A percentile compares a stretch with the other conserved stretches of the same genome.
phyloP scores from a whole-genome alignment of 1,140 invertebrate genomes.

The Anoplophora glabripennis region DNA sequence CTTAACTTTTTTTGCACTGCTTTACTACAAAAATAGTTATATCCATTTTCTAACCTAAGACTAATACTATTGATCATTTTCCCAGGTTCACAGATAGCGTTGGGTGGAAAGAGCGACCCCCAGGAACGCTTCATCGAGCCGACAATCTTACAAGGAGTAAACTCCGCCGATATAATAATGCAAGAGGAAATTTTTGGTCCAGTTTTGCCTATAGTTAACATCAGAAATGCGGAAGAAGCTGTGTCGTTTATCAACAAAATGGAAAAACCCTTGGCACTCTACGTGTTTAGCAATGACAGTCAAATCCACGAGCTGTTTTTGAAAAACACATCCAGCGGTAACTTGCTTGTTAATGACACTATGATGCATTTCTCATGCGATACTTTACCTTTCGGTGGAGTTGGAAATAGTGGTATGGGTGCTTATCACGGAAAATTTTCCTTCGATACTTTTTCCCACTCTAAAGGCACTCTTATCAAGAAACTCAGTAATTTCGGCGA shows the following conservation, averaged over 20 bases:
- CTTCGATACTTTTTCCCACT: conserved; percentile 90
- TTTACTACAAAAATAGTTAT: too few relatives aligned
- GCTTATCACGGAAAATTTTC: conserved; percentile 57
- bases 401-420: conserved; percentile 89
- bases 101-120: conserved; percentile 76
- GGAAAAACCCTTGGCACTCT: conserved; percentile 81
- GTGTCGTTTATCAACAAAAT: conserved; percentile 84
- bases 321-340: conserved; percentile 76
- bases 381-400: conserved; percentile 77
- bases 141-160: conserved; percentile 5
- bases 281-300: conserved; percentile 70
- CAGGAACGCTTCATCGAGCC: conserved; percentile 28
- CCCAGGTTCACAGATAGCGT: conserved; percentile 53
- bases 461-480: conserved; percentile 77
- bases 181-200: conserved; percentile 93
- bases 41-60: too few relatives aligned
- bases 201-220: conserved; percentile 81
- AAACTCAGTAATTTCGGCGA: conserved; percentile 67
- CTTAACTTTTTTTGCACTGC: too few relatives aligned
- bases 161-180: conserved; percentile 1
- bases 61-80: too few relatives aligned
- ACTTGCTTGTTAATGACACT: conserved; percentile 84
- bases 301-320: conserved; percentile 59
- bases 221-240: conserved; percentile 81
- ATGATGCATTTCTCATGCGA: conserved; percentile 83